Evolutionary conservation across 2,888 invertebrate genomes (phyloP).

Genomic region (Auanema sp.): DNA sequence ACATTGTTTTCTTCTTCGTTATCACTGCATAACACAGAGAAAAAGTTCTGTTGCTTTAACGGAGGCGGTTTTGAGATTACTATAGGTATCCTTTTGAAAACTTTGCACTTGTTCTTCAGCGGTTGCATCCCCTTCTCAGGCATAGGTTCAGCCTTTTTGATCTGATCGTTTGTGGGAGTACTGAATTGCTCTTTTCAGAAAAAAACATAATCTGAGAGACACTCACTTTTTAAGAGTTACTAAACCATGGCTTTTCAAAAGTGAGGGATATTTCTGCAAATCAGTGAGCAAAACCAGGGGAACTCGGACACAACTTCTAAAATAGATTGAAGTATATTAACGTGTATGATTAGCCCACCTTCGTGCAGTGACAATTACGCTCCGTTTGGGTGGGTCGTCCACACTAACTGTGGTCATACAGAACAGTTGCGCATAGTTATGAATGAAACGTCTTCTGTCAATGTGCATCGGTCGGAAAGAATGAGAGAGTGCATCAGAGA

Average conservation of each 20-base stretch:
- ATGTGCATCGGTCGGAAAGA: constrained; percentile 40
- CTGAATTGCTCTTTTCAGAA: too few relatives aligned
- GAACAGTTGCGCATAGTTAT: constrained; percentile 91
- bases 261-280: constrained; percentile 38
- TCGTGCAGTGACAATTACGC: constrained; percentile 72
- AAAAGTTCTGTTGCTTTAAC: constrained; percentile 25
- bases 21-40: constrained; percentile 28
- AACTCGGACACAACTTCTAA: constrained; percentile 33
- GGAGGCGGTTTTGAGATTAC: constrained; percentile 24
- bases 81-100: constrained; percentile 25
- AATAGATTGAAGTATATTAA: too few relatives aligned
- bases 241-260: constrained; percentile 31
- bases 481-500: constrained; percentile 16
- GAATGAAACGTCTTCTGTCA: constrained; percentile 72
- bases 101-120: constrained; percentile 27
- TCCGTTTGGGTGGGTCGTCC: constrained; percentile 91
- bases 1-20: constrained; percentile 28
- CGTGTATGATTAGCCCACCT: constrained; percentile 59
- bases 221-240: constrained; percentile 23
- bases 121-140: constrained; percentile 18
- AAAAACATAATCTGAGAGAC: neutral
- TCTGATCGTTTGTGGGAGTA: too few relatives aligned
- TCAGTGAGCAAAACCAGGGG: constrained; percentile 40
- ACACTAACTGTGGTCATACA: constrained; percentile 90
- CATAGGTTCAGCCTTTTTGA: too few relatives aligned